A percentile compares a stretch with the other conserved stretches of the same genome.
phyloP scores from a whole-genome alignment of 2,888 invertebrate genomes.

The Allygus modestus region DNA sequence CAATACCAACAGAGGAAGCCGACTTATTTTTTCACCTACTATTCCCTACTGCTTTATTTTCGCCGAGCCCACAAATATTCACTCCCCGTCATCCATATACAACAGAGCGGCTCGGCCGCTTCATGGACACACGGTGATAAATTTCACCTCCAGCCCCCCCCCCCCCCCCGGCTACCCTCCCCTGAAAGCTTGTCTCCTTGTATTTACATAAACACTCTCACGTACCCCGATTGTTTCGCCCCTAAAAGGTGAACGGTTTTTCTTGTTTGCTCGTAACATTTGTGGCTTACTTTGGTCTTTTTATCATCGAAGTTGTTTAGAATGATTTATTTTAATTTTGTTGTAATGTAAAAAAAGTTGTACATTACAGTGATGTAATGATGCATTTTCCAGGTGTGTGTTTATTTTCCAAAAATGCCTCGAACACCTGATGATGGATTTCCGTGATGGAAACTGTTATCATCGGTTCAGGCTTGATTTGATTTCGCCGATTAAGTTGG shows the following conservation, averaged over 20 bases:
- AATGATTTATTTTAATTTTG: too few species aligned
- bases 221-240: slow-evolving; percentile 24
- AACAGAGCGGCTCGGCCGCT: slow-evolving; percentile 12
- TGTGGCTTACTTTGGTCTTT: neutral
- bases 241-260: slow-evolving; percentile 27
- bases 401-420: too few species aligned
- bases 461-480: too few species aligned
- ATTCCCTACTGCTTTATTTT: slow-evolving; percentile 38
- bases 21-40: slow-evolving; percentile 22
- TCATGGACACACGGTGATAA: slow-evolving; percentile 25
- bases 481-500: too few species aligned
- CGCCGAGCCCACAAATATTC: slow-evolving; percentile 50
- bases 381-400: too few species aligned
- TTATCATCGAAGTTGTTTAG: neutral
- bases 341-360: too few species aligned
- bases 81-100: slow-evolving; percentile 51
- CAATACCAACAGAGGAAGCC: neutral
- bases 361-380: too few species aligned
- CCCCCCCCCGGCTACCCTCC: neutral
- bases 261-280: neutral
- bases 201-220: slow-evolving; percentile 53
- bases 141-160: slow-evolving; percentile 28
- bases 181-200: slow-evolving; percentile 18
- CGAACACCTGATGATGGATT: too few species aligned
- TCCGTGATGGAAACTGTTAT: too few species aligned